Base-by-base conservation (phyloP, 53 echinoderm and acorn worm species). In the Temnopleurus reevesii region DNA sequence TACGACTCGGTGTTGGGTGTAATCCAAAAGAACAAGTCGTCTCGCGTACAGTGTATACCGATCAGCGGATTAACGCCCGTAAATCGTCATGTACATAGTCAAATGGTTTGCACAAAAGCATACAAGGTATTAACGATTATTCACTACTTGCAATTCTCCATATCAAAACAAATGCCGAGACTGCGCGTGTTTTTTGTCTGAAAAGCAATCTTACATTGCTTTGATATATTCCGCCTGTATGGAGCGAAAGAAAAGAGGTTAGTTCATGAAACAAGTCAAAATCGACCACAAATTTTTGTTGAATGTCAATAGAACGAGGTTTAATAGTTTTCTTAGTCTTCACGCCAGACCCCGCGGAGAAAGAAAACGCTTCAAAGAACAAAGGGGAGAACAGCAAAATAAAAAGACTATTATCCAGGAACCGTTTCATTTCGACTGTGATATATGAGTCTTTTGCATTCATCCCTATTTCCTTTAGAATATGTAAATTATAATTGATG, bases 91-190 rank as follows among this genome's bases (percentile, higher is more conserved):
- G 86, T 85, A 85, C 86, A 85, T 59, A 61, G 86, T 59, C 46
- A 85, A 85, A 85, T 44, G 86, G 59, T 85, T 85, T 85, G 61
- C 86, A 85, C 86, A 85, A 59, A 85, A 61, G 86, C 36, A 85
- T 85, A 85, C 86, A 61, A 60, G 86, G 86, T 85, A 85, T 85
- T 85, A 85, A 60, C 59, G 86, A 59, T 85, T 85, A 85, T 85
- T 60, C 53, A 85, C 58, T 60, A 61, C 58, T 60, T 43, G 27
- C 60, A 60, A 60, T 85, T 17, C 86, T 15, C 45, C 35, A 60
- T 49, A 85, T 85, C 86, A 85, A 85, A 85, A 85, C 86, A 85
- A 58, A 85, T 59, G 86, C 86, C 86, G 45, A 45, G 58, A 61
- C 86, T 60, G 59, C 61, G 61, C 86, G 86, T 85, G 59, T 58